A percentile compares a stretch with the other conserved stretches of the same genome.
Conservation (phyloP, 64 coral and sea anemone genomes). For the Stylophora pistillata region DNA sequence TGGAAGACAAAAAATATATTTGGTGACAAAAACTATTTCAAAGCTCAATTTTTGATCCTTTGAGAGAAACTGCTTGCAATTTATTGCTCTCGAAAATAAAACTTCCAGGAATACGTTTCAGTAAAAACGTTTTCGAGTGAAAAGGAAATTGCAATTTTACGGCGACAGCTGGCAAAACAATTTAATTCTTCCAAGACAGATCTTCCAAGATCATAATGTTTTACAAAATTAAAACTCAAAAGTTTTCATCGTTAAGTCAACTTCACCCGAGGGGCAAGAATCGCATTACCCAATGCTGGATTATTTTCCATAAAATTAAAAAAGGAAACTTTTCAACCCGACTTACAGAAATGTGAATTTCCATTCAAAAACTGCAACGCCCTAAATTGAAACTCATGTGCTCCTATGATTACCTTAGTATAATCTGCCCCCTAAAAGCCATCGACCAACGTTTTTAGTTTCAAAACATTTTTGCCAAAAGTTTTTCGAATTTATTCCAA, state of each 20-base stretch:
- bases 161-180: conserved; percentile 35
- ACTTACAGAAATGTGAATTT: background rate
- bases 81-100: background rate
- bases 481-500: background rate
- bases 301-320: background rate
- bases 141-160: conserved; percentile 40
- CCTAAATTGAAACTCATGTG: background rate
- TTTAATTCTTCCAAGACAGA: conserved; percentile 22
- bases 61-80: background rate
- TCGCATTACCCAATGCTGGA: background rate
- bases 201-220: conserved; percentile 32
- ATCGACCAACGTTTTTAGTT: background rate
- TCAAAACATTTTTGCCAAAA: background rate
- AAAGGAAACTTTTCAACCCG: background rate
- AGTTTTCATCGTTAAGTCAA: conserved; percentile 9
- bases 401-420: background rate
- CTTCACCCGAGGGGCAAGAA: background rate
- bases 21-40: background rate
- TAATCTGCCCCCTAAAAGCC: background rate
- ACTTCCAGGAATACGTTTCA: background rate
- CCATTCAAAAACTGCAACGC: background rate
- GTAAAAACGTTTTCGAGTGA: background rate
- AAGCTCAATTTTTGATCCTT: background rate
- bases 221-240: conserved; percentile 28
- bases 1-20: conserved; percentile 9